phyloP scores from a whole-genome alignment of 2,113 vertebrate genomes.

The Stigmatopora nigra region DNA sequence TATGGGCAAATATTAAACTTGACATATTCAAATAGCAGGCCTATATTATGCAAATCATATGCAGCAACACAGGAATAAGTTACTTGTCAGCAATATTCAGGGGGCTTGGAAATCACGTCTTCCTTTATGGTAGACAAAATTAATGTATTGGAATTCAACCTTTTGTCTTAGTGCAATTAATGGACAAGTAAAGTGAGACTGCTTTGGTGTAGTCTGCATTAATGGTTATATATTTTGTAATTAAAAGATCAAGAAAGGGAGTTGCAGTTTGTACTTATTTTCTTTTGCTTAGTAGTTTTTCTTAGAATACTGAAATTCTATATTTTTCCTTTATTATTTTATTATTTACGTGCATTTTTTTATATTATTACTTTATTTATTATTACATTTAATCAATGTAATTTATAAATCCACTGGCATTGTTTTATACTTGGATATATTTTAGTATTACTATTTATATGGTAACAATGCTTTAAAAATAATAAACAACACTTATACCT shows the following conservation, averaged over 20 bases:
- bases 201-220: neutral
- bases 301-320: neutral
- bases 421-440: too few species aligned
- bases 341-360: too few species aligned
- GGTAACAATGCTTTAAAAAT: too few species aligned
- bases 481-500: too few species aligned
- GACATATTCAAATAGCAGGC: constrained; percentile 30
- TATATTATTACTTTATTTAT: too few species aligned
- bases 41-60: constrained; percentile 30
- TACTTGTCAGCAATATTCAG: constrained; percentile 8
- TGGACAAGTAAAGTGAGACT: neutral
- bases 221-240: neutral
- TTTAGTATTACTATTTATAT: too few species aligned
- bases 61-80: constrained; percentile 2
- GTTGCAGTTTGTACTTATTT: neutral
- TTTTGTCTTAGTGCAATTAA: neutral
- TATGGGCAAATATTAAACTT: constrained; percentile 20
- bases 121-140: constrained; percentile 5
- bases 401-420: too few species aligned
- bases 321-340: too few species aligned
- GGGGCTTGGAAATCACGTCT: constrained; percentile 13
- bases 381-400: too few species aligned
- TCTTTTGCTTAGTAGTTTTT: neutral
- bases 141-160: neutral
- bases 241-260: neutral